Conservation (phyloP, 1,140 invertebrate species). For the Cydia amplana region DNA sequence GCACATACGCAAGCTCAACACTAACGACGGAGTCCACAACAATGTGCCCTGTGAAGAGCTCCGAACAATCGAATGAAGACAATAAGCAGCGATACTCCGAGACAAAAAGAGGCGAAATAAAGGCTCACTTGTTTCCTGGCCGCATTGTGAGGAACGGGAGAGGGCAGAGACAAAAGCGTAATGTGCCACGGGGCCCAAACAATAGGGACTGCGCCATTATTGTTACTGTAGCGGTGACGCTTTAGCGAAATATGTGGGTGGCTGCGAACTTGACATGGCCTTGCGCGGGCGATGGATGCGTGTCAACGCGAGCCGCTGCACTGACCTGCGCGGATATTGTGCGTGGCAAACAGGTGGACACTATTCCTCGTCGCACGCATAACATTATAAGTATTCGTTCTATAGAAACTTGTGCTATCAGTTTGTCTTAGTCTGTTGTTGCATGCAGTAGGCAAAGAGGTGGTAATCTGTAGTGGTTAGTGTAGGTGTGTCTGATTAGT, state of each 20-base stretch:
- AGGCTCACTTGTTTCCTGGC: constrained; percentile 79
- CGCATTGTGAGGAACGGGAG: constrained; percentile 78
- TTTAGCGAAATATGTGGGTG: constrained; percentile 73
- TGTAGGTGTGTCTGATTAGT: too few species aligned
- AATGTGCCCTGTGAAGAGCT: constrained; percentile 78
- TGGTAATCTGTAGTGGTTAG: too few species aligned
- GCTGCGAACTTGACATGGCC: constrained; percentile 76
- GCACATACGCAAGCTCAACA: constrained; percentile 77
- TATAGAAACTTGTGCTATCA: not conserved
- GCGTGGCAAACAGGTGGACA: not conserved
- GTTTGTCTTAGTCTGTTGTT: too few species aligned
- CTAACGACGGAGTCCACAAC: constrained; percentile 77
- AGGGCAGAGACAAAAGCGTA: constrained; percentile 79
- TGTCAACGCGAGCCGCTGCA: constrained; percentile 6
- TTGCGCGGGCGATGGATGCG: constrained; percentile 45
- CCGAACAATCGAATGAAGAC: constrained; percentile 80
- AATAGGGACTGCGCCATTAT: constrained; percentile 76
- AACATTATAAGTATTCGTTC: not conserved
- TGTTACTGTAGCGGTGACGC: constrained; percentile 76
- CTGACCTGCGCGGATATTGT: not conserved
- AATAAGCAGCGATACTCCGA: constrained; percentile 80
- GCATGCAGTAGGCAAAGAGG: too few species aligned
- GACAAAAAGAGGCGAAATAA: constrained; percentile 80
- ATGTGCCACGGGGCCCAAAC: constrained; percentile 78
- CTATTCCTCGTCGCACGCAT: not conserved